phyloP scores from a whole-genome alignment of 2,797 vertebrate species.

The Apodemus agrarius region DNA sequence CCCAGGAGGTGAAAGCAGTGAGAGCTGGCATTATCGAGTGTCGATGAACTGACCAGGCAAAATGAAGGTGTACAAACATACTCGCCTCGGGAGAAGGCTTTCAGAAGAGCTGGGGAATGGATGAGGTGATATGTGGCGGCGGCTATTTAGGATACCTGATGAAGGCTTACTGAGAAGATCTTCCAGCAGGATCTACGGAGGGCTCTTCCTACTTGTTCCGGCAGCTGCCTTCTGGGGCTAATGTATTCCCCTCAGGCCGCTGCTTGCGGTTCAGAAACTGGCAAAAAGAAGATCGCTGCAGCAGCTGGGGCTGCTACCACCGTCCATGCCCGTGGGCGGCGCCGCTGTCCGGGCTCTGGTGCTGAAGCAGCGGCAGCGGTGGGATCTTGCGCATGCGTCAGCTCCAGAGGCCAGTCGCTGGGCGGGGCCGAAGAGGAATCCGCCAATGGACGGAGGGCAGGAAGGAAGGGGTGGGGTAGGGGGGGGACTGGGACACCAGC shows the following conservation, averaged over 20 bases:
- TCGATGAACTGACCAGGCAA: neutral
- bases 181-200: conserved; percentile 47
- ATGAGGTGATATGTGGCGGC: conserved; percentile 60
- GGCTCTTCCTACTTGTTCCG: conserved; percentile 64
- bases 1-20: neutral
- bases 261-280: conserved; percentile 49
- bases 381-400: conserved; percentile 69
- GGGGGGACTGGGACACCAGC: neutral
- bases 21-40: neutral
- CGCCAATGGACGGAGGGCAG: conserved; percentile 50
- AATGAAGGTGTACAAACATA: neutral
- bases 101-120: conserved; percentile 36
- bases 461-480: neutral
- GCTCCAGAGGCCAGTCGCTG: neutral
- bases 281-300: conserved; percentile 36
- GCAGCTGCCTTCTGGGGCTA: conserved; percentile 62
- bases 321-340: conserved; percentile 81
- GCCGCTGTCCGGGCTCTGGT: conserved; percentile 80
- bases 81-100: neutral
- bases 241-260: conserved; percentile 36
- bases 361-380: conserved; percentile 66
- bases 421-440: conserved; percentile 58
- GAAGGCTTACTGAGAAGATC: conserved; percentile 42
- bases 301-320: conserved; percentile 21
- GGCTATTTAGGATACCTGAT: conserved; percentile 55